A percentile compares a stretch with the other conserved stretches of the same genome.
Conservation (phyloP, 2,888 invertebrate species). For the Tenthredo amoena region DNA sequence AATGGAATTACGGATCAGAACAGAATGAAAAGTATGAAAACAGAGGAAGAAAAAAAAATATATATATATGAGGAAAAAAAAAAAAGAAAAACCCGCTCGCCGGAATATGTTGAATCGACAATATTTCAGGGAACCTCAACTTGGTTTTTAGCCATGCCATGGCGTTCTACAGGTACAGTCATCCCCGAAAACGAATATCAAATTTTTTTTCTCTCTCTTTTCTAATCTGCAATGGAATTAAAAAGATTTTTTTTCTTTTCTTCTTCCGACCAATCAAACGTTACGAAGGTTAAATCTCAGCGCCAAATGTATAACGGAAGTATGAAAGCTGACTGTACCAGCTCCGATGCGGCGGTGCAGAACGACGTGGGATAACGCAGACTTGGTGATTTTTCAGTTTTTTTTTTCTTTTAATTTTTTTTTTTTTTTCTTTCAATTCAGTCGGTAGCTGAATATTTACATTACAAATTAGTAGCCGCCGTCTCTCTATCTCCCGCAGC, state of each 20-base stretch:
- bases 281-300: too few relatives aligned
- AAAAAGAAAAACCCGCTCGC: background rate
- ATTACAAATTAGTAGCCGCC: constrained; percentile 60
- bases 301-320: background rate
- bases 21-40: background rate
- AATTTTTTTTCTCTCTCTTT: background rate
- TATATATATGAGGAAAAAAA: background rate
- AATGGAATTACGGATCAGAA: constrained; percentile 29
- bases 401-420: background rate
- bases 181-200: background rate
- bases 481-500: constrained; percentile 24
- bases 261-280: too few relatives aligned
- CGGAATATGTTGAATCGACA: constrained; percentile 53
- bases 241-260: too few relatives aligned
- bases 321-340: background rate
- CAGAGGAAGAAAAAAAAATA: background rate
- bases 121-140: constrained; percentile 49
- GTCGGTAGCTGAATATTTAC: constrained; percentile 59
- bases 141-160: constrained; percentile 42
- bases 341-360: background rate
- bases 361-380: constrained; percentile 43
- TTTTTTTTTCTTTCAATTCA: background rate
- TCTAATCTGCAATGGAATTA: background rate
- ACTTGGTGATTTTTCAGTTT: constrained; percentile 52
- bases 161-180: constrained; percentile 43